phyloP scores from a whole-genome alignment of 2,113 vertebrate species.

The Trichechus manatus region DNA sequence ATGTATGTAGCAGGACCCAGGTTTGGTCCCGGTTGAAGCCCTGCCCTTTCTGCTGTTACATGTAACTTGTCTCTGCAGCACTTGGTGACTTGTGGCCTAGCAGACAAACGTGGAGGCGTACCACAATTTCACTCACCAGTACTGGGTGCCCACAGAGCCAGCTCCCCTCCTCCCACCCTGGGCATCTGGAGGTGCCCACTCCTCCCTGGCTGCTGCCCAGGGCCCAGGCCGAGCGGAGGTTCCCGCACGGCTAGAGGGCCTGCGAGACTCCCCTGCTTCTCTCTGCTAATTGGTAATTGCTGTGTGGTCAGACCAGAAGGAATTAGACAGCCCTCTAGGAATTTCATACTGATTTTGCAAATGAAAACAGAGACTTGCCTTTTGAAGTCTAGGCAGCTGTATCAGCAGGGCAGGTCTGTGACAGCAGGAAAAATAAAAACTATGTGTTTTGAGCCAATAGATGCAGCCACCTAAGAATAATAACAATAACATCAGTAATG shows the following conservation, averaged over 20 bases:
- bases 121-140: not conserved
- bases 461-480: not conserved
- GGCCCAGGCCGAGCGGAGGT: constrained; percentile 41
- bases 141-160: not conserved
- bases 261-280: not conserved
- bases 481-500: not conserved
- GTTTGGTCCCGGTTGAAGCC: not conserved
- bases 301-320: constrained; percentile 80
- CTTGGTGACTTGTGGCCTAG: not conserved
- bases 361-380: constrained; percentile 75
- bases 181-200: not conserved
- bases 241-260: constrained; percentile 42
- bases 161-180: not conserved
- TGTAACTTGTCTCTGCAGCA: not conserved
- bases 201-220: constrained; percentile 27
- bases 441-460: not conserved
- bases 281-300: constrained; percentile 79
- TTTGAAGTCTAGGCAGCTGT: constrained; percentile 81
- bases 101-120: not conserved
- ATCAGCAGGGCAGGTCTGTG: constrained; percentile 78
- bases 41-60: not conserved
- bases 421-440: constrained; percentile 59
- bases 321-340: constrained; percentile 82
- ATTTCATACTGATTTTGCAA: constrained; percentile 82
- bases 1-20: not conserved